These are phyloP conservation scores for Neoascia interrupta DNA, from an alignment of 2,888 invertebrate genomes.

Conservation along the genomic window DNA sequence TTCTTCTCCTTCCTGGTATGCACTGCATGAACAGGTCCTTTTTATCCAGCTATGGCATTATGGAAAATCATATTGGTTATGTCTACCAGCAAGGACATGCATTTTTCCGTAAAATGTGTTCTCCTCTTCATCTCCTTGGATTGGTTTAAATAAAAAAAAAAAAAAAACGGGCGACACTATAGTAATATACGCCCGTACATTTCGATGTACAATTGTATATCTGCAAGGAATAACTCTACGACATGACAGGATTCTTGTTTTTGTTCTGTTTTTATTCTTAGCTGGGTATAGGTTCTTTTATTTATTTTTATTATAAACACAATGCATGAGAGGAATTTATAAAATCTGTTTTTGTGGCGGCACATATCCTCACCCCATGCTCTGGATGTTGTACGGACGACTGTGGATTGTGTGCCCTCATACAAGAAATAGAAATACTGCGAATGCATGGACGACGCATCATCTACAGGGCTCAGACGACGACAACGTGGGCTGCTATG, in stretches of 20 bases:
- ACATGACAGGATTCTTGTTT: constrained; percentile 43
- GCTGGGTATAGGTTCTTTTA: too few relatives aligned
- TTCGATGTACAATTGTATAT: constrained; percentile 33
- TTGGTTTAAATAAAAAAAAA: constrained; percentile 57
- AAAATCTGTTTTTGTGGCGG: constrained; percentile 68
- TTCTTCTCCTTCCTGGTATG: neutral
- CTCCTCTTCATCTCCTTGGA: constrained; percentile 44
- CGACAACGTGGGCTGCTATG: constrained; percentile 5
- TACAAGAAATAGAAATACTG: constrained; percentile 47
- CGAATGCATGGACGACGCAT: constrained; percentile 61
- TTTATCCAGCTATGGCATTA: constrained; percentile 20
- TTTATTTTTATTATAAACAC: constrained; percentile 59
- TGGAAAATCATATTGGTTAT: constrained; percentile 64
- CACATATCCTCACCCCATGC: neutral
- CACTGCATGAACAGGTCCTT: constrained; percentile 21
- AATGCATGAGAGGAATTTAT: constrained; percentile 67
- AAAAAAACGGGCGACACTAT: constrained; percentile 59
- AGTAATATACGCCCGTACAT: constrained; percentile 37
- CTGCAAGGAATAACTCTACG: constrained; percentile 48
- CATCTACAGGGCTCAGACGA: constrained; percentile 42
- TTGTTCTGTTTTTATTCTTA: too few relatives aligned
- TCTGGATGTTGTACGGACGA: neutral
- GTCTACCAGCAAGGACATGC: constrained; percentile 48
- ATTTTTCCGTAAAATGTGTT: constrained; percentile 24
- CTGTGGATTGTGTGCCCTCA: constrained; percentile 18